Base-by-base conservation (phyloP, 2,113 vertebrate genomes). In the Charadrius vociferus region DNA sequence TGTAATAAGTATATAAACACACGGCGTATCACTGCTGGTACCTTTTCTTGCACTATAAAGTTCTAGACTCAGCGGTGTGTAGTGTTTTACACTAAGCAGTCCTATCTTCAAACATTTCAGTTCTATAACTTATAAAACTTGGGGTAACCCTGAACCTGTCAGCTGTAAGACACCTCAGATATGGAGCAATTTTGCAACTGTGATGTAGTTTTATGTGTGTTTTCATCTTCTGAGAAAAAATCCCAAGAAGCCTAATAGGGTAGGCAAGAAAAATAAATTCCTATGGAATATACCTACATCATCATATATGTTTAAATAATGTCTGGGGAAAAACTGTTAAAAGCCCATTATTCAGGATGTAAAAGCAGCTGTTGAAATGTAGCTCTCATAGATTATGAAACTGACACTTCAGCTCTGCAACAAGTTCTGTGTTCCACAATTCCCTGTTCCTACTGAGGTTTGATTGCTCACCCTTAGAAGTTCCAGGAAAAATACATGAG, bases 1-100 rank as follows among this genome's bases (percentile, higher is more conserved):
- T 12, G 1, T 58, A 73, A 45, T 10, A 56, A 10, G 2, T 67
- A 49, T 24, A 7, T 20, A 65, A 23, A 71, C 75, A 47, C 10
- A 15, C 21, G 43, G 8, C 1, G 0, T 19, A 72, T 61, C 36
- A 50, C 13, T 47, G 7, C 21, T 14, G n/a, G 1, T 27, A 22
- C 59, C 5, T 89, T 49, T 63, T 55, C 34, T 65, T 81, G 39
- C 47, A n/a, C 26, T 59, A 3, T 9, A 24, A 49, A 79, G 3
- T 37, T 86, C 17, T 71, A 43, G 27, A 67, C n/a, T 65, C 27
- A 30, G 0, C 12, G 37, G 9, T 3, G 22, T 50, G 4, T 6
- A 84, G 26, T 24, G 41, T 53, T 94, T 91, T 62, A 26, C 37
- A 55, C 13, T 80, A 56, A 82, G 15, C 22, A 70, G 34, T 34